A percentile compares a stretch with the other conserved stretches of the same genome.
phyloP scores from a whole-genome alignment of 1,140 invertebrate genomes.

The Ips typographus region DNA sequence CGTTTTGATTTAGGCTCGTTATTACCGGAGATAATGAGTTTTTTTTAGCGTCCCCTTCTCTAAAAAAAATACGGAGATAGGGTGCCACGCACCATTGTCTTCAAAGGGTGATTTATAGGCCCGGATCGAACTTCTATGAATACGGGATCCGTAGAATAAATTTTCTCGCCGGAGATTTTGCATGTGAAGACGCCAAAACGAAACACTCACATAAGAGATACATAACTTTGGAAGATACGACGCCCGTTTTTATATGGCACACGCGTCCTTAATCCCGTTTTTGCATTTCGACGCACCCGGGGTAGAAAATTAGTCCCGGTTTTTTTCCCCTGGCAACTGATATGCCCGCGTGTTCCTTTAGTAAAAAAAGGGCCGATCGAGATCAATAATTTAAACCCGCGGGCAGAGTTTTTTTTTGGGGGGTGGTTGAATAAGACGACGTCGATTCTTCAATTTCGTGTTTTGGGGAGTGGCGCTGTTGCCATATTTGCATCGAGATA shows the following conservation, averaged over 20 bases:
- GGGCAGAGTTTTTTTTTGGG: conserved; percentile 20
- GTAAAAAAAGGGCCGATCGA: conserved; percentile 10
- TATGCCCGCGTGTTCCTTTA: neutral
- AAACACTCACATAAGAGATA: neutral
- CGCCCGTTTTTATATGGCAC: neutral
- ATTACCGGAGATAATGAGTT: conserved; percentile 31
- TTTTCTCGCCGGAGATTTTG: conserved; percentile 4
- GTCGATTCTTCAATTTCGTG: conserved; percentile 15
- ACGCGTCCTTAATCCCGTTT: conserved; percentile 5
- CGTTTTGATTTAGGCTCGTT: conserved; percentile 33
- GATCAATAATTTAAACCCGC: conserved; percentile 29
- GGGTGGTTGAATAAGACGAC: conserved; percentile 9
- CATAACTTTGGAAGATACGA: neutral
- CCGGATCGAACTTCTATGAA: conserved; percentile 17
- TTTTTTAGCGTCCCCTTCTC: conserved; percentile 18
- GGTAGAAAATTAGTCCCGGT: conserved; percentile 13
- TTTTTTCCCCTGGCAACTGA: conserved; percentile 9
- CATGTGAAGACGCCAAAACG: neutral
- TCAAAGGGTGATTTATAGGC: conserved; percentile 29
- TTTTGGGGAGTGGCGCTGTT: neutral
- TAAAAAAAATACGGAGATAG: conserved; percentile 16
- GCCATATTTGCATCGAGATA: neutral
- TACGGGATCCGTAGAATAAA: neutral
- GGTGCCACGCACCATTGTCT: conserved; percentile 31
- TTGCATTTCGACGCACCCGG: conserved; percentile 16